A percentile compares a stretch with the other conserved stretches of the same genome.
Conservation (phyloP, 2,113 vertebrate genomes). For the Columba livia region DNA sequence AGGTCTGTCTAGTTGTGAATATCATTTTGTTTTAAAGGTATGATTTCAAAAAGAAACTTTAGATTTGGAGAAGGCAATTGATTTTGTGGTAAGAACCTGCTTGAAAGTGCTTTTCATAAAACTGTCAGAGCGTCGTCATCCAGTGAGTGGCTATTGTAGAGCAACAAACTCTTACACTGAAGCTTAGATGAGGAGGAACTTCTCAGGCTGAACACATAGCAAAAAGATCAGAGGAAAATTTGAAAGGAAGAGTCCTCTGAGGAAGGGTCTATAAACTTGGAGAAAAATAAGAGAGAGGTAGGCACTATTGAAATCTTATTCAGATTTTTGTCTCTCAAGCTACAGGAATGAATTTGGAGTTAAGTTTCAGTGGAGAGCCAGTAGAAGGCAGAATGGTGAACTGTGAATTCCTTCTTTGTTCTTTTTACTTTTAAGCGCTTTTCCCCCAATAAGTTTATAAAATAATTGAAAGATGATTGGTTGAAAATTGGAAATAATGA, state of each 20-base stretch:
- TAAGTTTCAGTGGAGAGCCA: background rate
- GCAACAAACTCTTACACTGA: background rate
- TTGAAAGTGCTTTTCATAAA: background rate
- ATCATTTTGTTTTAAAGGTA: background rate
- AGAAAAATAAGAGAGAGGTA: background rate
- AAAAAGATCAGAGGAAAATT: background rate
- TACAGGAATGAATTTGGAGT: background rate
- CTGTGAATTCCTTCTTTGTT: background rate
- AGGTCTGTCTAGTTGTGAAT: background rate
- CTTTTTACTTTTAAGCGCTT: background rate
- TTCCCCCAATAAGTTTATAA: accelerated
- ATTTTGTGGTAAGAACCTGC: background rate
- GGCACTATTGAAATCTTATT: background rate
- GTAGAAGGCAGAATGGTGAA: background rate
- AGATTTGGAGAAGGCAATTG: background rate
- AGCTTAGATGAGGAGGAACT: background rate
- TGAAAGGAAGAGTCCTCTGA: background rate
- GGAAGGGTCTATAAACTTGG: background rate
- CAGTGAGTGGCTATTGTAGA: background rate
- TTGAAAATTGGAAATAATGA: background rate
- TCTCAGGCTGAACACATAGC: background rate
- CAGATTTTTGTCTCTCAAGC: background rate
- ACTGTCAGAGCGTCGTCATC: background rate
- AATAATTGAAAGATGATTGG: background rate
- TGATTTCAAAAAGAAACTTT: background rate